These are phyloP conservation scores for Tetrax tetrax DNA, from an alignment of 2,113 vertebrate species.

Conservation along the genomic window DNA sequence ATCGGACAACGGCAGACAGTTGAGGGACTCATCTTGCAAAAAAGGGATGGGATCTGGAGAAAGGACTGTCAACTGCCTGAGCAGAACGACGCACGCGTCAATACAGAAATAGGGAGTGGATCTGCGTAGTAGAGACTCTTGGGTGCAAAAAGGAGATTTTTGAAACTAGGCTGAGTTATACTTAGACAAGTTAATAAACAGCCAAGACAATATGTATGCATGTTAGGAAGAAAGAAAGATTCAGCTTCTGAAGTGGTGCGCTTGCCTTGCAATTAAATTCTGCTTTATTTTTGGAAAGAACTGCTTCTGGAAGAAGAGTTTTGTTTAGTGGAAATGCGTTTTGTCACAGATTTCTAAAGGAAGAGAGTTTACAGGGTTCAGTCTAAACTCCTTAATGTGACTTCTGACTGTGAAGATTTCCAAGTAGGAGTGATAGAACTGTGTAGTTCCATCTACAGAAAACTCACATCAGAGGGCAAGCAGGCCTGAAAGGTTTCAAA, in stretches of 20 bases:
- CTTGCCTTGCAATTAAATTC: background rate
- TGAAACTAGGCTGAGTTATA: background rate
- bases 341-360: background rate
- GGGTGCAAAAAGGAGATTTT: background rate
- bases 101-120: background rate
- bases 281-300: background rate
- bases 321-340: background rate
- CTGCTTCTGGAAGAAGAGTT: background rate
- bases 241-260: background rate
- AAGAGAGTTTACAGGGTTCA: background rate
- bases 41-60: background rate
- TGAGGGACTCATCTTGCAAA: background rate
- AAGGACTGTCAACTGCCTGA: background rate
- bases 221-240: background rate
- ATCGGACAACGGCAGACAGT: background rate
- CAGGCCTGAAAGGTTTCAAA: background rate
- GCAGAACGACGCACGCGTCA: background rate
- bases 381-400: background rate
- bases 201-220: fast-evolving
- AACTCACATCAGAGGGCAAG: background rate
- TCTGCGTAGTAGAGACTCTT: background rate
- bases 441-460: background rate
- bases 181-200: background rate
- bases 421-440: background rate
- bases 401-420: background rate